Percentiles rank a stretch among this genome's conserved stretches.
Conservation (phyloP, 1,140 invertebrate species). For the Caenorhabditis remanei region DNA sequence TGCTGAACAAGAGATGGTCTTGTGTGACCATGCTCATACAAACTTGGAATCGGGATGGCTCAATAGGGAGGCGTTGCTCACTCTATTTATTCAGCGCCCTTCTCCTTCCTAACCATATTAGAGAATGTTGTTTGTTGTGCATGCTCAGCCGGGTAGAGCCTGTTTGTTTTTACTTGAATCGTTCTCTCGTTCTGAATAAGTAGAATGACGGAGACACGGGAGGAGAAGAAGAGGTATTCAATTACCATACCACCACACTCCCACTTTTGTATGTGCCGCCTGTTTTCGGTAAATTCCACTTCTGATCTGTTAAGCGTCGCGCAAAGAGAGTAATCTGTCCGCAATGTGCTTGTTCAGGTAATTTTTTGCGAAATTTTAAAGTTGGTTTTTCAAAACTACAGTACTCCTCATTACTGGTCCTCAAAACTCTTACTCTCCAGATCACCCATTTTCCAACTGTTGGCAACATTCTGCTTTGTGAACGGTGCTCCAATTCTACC, state of each 20-base stretch:
- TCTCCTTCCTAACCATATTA: constrained; percentile 26
- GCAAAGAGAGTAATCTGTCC: neutral
- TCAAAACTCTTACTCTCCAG: neutral
- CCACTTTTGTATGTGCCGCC: constrained; percentile 50
- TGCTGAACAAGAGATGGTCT: neutral
- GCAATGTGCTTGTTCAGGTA: neutral
- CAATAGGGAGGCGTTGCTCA: neutral
- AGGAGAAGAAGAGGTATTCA: constrained; percentile 29
- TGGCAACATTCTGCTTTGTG: neutral
- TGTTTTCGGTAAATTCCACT: constrained; percentile 13
- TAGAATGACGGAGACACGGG: neutral
- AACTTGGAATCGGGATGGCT: neutral
- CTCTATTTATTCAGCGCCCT: constrained; percentile 32
- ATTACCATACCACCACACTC: constrained; percentile 25
- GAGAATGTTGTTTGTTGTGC: constrained; percentile 42
- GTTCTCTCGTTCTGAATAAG: constrained; percentile 44
- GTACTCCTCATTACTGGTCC: no score
- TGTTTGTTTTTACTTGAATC: constrained; percentile 55
- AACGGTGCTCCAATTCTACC: constrained; percentile 8
- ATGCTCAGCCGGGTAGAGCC: constrained; percentile 32
- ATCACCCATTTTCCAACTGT: neutral
- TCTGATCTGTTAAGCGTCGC: constrained; percentile 12
- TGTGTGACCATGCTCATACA: neutral
- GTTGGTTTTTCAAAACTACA: no score
- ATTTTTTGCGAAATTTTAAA: neutral